Base-by-base conservation (phyloP, 2,888 invertebrate species). In the Druceiella hillmani region DNA sequence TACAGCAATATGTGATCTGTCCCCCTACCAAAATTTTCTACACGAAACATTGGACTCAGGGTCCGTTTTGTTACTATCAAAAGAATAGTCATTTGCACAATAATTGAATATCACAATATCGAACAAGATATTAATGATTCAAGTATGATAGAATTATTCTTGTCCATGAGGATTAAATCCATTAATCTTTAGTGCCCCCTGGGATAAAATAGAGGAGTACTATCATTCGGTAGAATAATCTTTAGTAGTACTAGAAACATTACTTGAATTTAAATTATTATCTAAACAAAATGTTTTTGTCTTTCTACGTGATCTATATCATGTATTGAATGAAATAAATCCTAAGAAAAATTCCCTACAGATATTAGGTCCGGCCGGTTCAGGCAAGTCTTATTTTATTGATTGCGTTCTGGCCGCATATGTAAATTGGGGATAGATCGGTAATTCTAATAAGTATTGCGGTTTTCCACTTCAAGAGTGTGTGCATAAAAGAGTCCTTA, bases 401-500 rank as follows among this genome's bases (percentile, higher is more conserved):
- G 43, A 43, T 39, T 20, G 22, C 28, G 26, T 43, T 25, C 20
- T 32, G 12, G 31, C 36, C 35, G 5, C 17, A 30, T 32, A 26
- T 26, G 36, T 43, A 5, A 43, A 39, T 36, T 38, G 34, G 33
- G 43, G 43, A 9, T 28, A 29, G n/a, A 43, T 43, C 11, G 36
- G 33, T n/a, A 39, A 39, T 17, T 43, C 39, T 25, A 43, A 39
- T 32, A 43, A 43, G 13, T 39, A 43, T 33, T 12, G 24, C 36
- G 31, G 40, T 25, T 50, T 49, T 44, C 46, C 47, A 2, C 41
- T 48, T 24, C 36, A 44, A 34, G 47, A 50, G 17, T 43, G 41
- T 33, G 33, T 43, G 7, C 41, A 46, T 36, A 28, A 32, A 17
- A 11, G 48, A 5, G 43, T 50, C 9, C 29, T 47, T 6, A 35